These are phyloP conservation scores for Lutjanus campechanus DNA, from an alignment of 2,797 vertebrate genomes.

Conservation along the genomic window DNA sequence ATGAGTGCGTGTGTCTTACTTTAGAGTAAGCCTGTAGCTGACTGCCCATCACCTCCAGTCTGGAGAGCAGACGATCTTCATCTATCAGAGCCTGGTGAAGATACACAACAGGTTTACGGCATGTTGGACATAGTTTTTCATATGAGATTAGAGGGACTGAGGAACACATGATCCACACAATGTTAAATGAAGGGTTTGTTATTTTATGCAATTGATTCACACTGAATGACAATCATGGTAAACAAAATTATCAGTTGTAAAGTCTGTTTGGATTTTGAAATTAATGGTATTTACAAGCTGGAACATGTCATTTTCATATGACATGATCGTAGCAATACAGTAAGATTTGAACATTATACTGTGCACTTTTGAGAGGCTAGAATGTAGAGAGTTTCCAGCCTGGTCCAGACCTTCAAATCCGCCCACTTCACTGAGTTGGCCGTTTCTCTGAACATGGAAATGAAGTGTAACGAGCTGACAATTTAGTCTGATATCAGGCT, in stretches of 20 bases:
- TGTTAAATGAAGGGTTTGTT: background rate
- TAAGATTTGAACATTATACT: too few relatives aligned
- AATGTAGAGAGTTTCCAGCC: background rate
- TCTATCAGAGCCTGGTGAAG: slow-evolving; percentile 96
- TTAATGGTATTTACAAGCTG: background rate
- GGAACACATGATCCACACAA: background rate
- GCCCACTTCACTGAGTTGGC: too few relatives aligned
- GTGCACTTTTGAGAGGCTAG: background rate
- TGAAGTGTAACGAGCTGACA: too few relatives aligned
- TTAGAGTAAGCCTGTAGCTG: slow-evolving; percentile 98
- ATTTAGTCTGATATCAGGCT: too few relatives aligned
- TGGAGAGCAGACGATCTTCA: slow-evolving; percentile 97
- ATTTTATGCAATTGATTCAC: background rate
- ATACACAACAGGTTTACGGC: slow-evolving; percentile 32
- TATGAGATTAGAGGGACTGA: background rate
- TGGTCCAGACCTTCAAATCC: too few relatives aligned
- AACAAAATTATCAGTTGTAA: background rate
- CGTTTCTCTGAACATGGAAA: too few relatives aligned
- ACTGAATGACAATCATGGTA: background rate
- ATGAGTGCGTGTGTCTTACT: slow-evolving; percentile 79
- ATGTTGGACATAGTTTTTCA: background rate
- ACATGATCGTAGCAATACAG: background rate
- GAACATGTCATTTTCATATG: background rate
- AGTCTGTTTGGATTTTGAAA: background rate
- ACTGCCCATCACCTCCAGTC: slow-evolving; percentile 99